Evolutionary conservation across 1,140 invertebrate species (phyloP).

Genomic region (Ips typographus): DNA sequence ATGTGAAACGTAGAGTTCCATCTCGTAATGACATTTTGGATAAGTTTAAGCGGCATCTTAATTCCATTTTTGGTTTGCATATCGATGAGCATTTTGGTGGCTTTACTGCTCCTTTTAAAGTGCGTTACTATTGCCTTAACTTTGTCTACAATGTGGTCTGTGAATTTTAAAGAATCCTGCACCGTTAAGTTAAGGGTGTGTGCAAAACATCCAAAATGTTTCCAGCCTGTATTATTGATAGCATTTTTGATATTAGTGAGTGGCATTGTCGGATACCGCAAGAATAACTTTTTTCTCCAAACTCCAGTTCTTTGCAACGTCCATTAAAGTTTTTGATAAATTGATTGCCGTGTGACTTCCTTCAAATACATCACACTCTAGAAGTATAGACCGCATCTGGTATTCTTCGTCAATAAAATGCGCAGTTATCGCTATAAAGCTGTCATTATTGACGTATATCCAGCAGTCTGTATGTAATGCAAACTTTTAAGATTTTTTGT

Average conservation of each 20-base stretch:
- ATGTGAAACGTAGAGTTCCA: conserved; percentile 50
- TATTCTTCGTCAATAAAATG: no score
- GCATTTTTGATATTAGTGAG: conserved; percentile 33
- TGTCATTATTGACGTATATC: no score
- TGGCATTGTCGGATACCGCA: conserved; percentile 36
- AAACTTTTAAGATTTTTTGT: conserved; percentile 15
- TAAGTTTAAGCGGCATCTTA: conserved; percentile 30
- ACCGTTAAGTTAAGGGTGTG: conserved; percentile 42
- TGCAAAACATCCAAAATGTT: conserved; percentile 41
- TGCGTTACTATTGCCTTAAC: conserved; percentile 41
- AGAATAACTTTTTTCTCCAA: conserved; percentile 31
- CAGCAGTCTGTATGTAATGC: not conserved
- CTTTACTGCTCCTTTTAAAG: conserved; percentile 42
- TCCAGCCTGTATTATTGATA: conserved; percentile 11
- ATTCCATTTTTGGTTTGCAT: conserved; percentile 24
- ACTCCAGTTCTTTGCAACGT: conserved; percentile 35
- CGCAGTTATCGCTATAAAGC: no score
- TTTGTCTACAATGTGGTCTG: conserved; percentile 37
- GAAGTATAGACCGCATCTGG: no score
- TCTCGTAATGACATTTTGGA: conserved; percentile 45
- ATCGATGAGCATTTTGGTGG: conserved; percentile 39
- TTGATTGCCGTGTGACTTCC: no score
- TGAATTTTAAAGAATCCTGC: conserved; percentile 33
- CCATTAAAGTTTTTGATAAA: no score
- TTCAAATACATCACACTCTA: no score